Base-by-base conservation (phyloP, 2,888 invertebrate species). In the Amaurobius ferox region DNA sequence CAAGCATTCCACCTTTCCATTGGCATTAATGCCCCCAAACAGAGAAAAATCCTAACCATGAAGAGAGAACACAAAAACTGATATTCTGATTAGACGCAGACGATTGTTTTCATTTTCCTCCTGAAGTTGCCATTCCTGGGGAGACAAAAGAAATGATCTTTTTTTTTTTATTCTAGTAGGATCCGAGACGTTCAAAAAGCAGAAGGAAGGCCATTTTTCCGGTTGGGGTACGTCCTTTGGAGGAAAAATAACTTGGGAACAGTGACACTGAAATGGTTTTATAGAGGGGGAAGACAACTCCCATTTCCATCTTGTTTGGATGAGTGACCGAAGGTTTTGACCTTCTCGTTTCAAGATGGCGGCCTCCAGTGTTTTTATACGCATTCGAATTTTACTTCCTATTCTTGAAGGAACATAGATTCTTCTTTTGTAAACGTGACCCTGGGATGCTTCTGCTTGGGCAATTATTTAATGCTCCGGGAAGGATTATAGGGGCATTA, bases 301-400 rank as follows among this genome's bases (percentile, higher is more conserved):
- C 55, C 55, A 19, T 55, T n/a, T 55, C 55, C 23, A 55, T 55
- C 55, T 19, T 55, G 23, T 55, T 55, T 55, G 55, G 55, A 55
- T 55, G 55, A 55, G 55, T 55, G 55, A 55, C 55, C 55, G 55
- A 55, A 55, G 55, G 55, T 55, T 55, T 55, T 55, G 55, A 55
- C 55, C 55, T 55, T 55, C 55, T 55, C 55, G 19, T 55, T 55
- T 55, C 16, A 55, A 23, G 3, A 55, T 55, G 55, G 55, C 55
- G 55, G 55, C 55, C 55, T 55, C 55, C 19, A 55, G 16, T 55
- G 55, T 55, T 55, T n/a, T 55, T 19, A 55, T 55, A 55, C 55
- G 55, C 55, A 23, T 55, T 55, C 55, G 55, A 55, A 55, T 55
- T 55, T 55, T 23, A 55, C 55, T 55, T 55, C 55, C 55, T 55